Conservation (phyloP, 2,113 vertebrate genomes). For the Muscicapa adusta region DNA sequence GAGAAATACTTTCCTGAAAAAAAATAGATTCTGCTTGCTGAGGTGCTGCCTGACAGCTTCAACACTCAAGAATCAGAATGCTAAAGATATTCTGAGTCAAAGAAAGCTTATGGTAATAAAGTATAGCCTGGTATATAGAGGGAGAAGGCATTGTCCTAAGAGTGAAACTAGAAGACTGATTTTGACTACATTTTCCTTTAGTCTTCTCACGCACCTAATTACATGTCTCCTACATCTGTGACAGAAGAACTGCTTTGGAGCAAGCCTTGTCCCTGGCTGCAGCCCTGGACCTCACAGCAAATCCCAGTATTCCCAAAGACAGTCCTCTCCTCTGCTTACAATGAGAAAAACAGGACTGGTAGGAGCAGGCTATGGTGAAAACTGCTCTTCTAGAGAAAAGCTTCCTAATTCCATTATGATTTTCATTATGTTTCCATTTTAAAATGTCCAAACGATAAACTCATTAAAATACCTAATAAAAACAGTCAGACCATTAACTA, state of each 20-base stretch:
- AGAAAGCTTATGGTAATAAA: neutral
- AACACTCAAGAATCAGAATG: neutral
- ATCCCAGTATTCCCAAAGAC: neutral
- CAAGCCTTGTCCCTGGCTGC: neutral
- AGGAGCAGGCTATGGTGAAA: neutral
- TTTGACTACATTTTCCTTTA: neutral
- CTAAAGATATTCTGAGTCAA: neutral
- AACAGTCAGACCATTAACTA: conserved; percentile 44
- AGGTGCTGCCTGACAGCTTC: conserved; percentile 13
- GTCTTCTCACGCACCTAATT: neutral
- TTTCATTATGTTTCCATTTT: conserved; percentile 59
- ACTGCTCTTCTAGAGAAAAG: conserved; percentile 41
- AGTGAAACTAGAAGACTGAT: neutral
- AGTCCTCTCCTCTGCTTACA: neutral
- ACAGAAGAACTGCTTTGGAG: neutral
- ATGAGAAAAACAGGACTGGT: neutral
- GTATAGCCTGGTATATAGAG: neutral
- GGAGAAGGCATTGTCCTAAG: neutral
- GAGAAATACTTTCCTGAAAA: conserved; percentile 17
- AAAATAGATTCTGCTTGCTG: neutral
- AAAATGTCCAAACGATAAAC: conserved; percentile 61
- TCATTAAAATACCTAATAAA: conserved; percentile 54
- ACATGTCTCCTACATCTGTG: neutral
- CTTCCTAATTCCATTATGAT: conserved; percentile 48
- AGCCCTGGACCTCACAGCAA: neutral